A percentile compares a stretch with the other conserved stretches of the same genome.
Evolutionary conservation across 2,113 vertebrate species (phyloP).

Genomic region (Oophaga pumilio): DNA sequence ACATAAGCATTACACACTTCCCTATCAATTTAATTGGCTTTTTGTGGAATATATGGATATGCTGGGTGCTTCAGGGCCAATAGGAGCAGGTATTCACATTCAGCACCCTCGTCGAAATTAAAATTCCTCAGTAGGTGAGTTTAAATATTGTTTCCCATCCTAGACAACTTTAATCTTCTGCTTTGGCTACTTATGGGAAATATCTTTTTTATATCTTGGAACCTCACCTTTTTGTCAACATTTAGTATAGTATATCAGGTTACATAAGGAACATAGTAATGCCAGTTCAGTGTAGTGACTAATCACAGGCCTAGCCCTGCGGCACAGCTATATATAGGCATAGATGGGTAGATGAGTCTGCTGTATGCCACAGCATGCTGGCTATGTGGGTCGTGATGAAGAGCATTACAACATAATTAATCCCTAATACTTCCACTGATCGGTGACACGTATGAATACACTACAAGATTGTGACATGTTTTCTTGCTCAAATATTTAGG

Average conservation of each 20-base stretch:
- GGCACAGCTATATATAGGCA: slow-evolving; percentile 23
- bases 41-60: neutral
- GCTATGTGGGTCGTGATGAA: neutral
- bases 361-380: neutral
- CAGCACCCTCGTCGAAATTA: too few relatives aligned
- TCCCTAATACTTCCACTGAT: neutral
- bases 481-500: slow-evolving; percentile 13
- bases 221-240: neutral
- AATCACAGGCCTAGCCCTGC: neutral
- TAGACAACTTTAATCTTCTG: neutral
- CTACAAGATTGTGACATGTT: neutral
- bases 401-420: neutral
- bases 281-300: neutral
- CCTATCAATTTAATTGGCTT: neutral
- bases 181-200: neutral
- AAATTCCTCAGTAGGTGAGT: too few relatives aligned
- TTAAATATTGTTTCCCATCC: too few relatives aligned
- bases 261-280: slow-evolving; percentile 25
- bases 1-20: too few relatives aligned
- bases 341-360: neutral
- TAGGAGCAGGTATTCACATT: too few relatives aligned
- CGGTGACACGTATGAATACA: neutral
- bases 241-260: neutral
- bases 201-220: neutral
- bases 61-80: neutral